These are phyloP conservation scores for Ploceus nigricollis DNA, from an alignment of 2,113 vertebrate species.

Conservation along the genomic window DNA sequence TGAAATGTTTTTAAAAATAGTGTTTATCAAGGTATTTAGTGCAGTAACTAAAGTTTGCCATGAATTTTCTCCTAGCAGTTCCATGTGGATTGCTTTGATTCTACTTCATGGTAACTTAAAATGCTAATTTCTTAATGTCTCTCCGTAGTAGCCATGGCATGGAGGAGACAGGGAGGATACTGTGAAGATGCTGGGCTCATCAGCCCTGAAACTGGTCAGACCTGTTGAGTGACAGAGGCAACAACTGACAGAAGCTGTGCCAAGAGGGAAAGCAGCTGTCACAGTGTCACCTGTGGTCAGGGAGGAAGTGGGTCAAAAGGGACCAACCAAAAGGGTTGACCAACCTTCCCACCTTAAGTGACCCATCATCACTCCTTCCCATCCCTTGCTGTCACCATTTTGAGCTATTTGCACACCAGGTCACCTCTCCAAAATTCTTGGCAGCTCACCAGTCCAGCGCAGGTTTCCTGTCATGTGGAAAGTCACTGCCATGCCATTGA, in stretches of 20 bases:
- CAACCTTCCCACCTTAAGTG: background rate
- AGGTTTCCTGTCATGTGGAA: background rate
- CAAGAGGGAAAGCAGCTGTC: background rate
- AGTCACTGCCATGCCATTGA: accelerated
- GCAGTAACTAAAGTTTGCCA: background rate
- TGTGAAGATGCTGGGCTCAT: background rate
- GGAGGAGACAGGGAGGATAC: background rate
- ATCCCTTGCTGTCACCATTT: background rate
- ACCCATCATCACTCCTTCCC: background rate
- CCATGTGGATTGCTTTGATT: background rate
- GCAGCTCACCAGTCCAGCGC: background rate
- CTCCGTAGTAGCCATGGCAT: background rate
- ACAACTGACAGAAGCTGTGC: background rate
- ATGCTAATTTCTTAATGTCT: background rate
- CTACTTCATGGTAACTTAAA: background rate
- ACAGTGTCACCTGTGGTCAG: background rate
- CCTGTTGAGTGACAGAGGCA: background rate
- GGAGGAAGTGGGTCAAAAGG: background rate
- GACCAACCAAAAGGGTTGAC: background rate
- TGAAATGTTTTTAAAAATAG: background rate
- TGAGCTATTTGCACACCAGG: background rate
- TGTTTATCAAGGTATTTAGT: background rate
- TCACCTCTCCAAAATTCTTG: background rate
- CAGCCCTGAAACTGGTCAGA: background rate
- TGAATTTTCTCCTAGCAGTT: background rate